Base-by-base conservation (phyloP, 2,888 invertebrate species). In the Pollenia amentaria region DNA sequence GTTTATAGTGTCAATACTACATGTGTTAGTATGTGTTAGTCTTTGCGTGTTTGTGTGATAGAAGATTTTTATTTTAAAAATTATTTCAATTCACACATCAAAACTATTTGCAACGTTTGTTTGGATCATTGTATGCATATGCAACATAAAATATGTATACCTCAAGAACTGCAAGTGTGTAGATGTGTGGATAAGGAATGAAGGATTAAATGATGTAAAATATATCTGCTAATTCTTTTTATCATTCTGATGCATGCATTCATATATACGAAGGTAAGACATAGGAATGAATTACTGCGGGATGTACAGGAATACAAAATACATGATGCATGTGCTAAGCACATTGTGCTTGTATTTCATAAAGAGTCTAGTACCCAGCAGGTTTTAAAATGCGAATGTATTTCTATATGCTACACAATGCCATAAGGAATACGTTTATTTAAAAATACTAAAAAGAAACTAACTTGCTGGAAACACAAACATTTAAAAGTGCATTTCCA, bases 221-320 rank as follows among this genome's bases (percentile, higher is more conserved):
- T 44, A 64, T 21, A 46, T 44, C 44, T 70, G 53, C 69, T 62
- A 62, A 62, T 40, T 62, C n/a, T 40, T 62, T 62, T 62, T 40
- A 38, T 40, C 40, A 62, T 16, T 3, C 10, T 42, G n/a, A 62
- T 62, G 16, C 16, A 62, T 16, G 62, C 16, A 62, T 38, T 6
- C 29, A 38, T 55, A 55, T 11, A 11, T 0, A 55, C 11, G 3
- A 21, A 21, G 21, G 55, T 55, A 21, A 21, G 11, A 53, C 11
- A 53, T 18, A 53, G 18, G 10, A 55, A 10, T 51, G 51, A 18
- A 51, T 51, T 55, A 55, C 21, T 55, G 18, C 55, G 11, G 21
- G 14, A n/a, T 51, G 8, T 11, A 11, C 11, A 29, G 29, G 29
- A 29, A 29, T 6, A 29, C 29, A 29, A 29, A 4, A 29, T 6